phyloP scores from a whole-genome alignment of 2,797 vertebrate genomes.

The Cyclopterus lumpus region DNA sequence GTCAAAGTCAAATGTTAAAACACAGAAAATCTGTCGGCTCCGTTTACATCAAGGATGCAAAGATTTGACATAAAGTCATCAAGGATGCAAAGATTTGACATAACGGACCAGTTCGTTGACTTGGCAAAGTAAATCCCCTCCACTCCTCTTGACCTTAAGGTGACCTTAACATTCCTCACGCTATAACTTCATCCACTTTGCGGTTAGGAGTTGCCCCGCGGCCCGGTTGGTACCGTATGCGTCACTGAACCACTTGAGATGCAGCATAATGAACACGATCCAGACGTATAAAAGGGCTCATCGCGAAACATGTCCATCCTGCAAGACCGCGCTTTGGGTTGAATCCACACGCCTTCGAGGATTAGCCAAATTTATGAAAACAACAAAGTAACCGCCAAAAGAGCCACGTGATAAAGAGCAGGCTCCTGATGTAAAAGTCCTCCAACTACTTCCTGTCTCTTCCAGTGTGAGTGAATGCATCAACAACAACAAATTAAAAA shows the following conservation, averaged over 20 bases:
- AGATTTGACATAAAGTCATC: background rate
- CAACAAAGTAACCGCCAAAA: conserved; percentile 17
- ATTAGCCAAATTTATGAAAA: conserved; percentile 26
- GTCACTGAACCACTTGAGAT: conserved; percentile 31
- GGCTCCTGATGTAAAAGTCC: conserved; percentile 38
- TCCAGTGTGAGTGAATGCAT: conserved; percentile 45
- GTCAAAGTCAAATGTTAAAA: background rate
- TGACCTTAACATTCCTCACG: conserved; percentile 74
- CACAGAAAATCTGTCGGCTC: background rate
- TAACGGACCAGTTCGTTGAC: background rate
- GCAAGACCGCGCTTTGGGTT: conserved; percentile 11
- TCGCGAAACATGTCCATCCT: conserved; percentile 43
- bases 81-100: background rate
- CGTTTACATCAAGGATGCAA: background rate
- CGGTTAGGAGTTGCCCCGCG: conserved; percentile 17
- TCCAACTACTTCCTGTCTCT: conserved; percentile 52
- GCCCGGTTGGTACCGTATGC: conserved; percentile 6
- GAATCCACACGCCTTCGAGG: too few species aligned
- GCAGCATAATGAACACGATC: conserved; percentile 42
- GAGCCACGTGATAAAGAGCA: conserved; percentile 21
- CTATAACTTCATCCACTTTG: conserved; percentile 60
- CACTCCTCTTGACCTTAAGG: conserved; percentile 66
- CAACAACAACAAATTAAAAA: conserved; percentile 22
- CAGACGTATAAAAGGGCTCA: conserved; percentile 44
- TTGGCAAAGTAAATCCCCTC: background rate